Evolutionary conservation across 2,888 invertebrate species (phyloP).

Genomic region (Acrobasis suavella): DNA sequence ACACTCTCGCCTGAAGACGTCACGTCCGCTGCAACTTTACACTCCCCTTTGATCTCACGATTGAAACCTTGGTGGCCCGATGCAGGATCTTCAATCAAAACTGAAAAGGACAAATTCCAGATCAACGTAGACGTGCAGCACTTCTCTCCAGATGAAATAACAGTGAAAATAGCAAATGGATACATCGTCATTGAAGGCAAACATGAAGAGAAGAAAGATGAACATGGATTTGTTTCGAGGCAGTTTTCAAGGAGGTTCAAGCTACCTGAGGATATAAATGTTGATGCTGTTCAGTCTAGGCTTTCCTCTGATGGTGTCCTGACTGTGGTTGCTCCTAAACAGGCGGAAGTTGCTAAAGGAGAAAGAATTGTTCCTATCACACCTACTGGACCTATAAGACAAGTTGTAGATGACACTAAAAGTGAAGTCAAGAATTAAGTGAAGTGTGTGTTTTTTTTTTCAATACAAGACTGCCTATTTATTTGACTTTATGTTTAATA

Average conservation of each 20-base stretch:
- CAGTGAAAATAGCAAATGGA: conserved; percentile 87
- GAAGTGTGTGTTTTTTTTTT: not conserved
- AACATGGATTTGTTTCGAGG: conserved; percentile 88
- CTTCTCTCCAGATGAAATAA: conserved; percentile 89
- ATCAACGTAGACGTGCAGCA: conserved; percentile 89
- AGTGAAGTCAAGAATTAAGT: conserved; percentile 20
- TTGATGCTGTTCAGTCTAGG: conserved; percentile 86
- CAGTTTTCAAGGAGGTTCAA: conserved; percentile 87
- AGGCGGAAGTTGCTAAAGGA: conserved; percentile 48
- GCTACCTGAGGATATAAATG: conserved; percentile 86
- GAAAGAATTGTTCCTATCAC: conserved; percentile 35
- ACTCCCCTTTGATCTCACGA: conserved; percentile 43
- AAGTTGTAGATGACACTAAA: conserved; percentile 23
- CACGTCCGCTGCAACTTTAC: conserved; percentile 50
- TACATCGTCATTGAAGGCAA: conserved; percentile 88
- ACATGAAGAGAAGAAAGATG: conserved; percentile 90
- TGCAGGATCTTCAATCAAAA: conserved; percentile 74
- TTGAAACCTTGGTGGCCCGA: conserved; percentile 67
- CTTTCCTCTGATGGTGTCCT: conserved; percentile 90
- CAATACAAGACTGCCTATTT: conserved; percentile 11
- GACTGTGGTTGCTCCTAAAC: conserved; percentile 84
- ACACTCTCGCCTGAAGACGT: conserved; percentile 69
- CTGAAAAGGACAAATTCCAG: conserved; percentile 83
- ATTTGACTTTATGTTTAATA: not conserved
- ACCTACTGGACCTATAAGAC: conserved; percentile 36